A percentile compares a stretch with the other conserved stretches of the same genome.
Evolutionary conservation across 2,797 vertebrate species (phyloP).

Genomic region (Triplophysa bombifrons): DNA sequence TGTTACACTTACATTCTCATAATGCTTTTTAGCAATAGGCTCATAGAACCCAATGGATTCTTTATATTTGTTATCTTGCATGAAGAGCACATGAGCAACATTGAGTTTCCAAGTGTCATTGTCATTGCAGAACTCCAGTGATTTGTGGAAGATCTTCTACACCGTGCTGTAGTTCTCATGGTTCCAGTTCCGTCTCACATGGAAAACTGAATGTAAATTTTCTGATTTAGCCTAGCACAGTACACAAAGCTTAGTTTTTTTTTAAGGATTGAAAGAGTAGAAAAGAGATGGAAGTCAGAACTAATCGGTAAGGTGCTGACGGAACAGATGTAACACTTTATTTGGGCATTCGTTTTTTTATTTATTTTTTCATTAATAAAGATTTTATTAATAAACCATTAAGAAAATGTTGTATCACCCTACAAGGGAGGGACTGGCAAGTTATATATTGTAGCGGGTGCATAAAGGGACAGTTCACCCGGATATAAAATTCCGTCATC

Average conservation of each 20-base stretch:
- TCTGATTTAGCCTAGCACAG: no score
- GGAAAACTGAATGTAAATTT: no score
- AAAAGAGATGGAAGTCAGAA: no score
- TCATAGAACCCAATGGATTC: conserved; percentile 95
- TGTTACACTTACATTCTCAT: conserved; percentile 80
- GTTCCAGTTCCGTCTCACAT: conserved; percentile 83
- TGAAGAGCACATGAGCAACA: conserved; percentile 94
- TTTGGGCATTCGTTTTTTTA: no score
- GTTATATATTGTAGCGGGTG: neutral
- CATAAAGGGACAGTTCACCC: no score
- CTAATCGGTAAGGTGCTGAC: no score
- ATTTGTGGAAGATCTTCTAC: conserved; percentile 95
- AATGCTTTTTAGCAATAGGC: conserved; percentile 95
- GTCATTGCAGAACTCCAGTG: conserved; percentile 90
- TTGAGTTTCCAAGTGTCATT: conserved; percentile 95
- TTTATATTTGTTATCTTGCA: conserved; percentile 96
- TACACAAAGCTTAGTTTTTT: no score
- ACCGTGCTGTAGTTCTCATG: conserved; percentile 92
- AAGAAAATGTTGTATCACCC: neutral
- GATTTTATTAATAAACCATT: neutral
- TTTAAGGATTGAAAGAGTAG: no score
- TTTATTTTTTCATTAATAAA: no score
- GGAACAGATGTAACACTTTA: no score
- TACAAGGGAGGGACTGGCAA: neutral
- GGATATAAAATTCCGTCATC: no score